Conservation (phyloP, 2,113 vertebrate genomes). For the Galeopterus variegatus region DNA sequence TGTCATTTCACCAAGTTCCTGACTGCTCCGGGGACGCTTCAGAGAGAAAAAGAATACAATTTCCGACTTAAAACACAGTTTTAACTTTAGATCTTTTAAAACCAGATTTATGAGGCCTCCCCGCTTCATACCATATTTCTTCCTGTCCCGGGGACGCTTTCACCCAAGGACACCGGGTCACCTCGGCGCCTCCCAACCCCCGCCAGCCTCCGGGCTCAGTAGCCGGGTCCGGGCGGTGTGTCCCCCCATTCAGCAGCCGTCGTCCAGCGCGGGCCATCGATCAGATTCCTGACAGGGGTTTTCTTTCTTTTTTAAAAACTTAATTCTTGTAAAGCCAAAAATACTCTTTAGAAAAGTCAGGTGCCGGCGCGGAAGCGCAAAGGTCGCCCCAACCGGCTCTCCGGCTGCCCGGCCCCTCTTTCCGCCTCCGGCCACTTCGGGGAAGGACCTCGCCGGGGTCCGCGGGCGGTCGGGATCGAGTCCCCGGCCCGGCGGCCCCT, state of each 20-base stretch:
- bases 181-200: neutral
- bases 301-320: neutral
- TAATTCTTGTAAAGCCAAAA: neutral
- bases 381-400: neutral
- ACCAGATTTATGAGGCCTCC: constrained; percentile 19
- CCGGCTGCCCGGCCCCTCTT: neutral
- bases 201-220: neutral
- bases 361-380: constrained; percentile 13
- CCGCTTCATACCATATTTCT: neutral
- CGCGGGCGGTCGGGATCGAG: too few relatives aligned
- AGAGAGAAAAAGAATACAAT: neutral
- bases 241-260: neutral
- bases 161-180: neutral
- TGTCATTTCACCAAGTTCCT: neutral
- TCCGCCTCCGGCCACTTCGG: accelerated
- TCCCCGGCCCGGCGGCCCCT: neutral
- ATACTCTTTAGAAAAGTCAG: neutral
- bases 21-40: neutral
- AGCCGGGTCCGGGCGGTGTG: neutral
- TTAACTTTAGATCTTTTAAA: neutral
- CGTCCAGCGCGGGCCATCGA: neutral
- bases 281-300: neutral
- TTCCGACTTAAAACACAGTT: neutral
- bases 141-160: neutral
- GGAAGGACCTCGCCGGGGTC: neutral